Conservation (phyloP, 2,888 invertebrate genomes). For the Desoria tigrina region DNA sequence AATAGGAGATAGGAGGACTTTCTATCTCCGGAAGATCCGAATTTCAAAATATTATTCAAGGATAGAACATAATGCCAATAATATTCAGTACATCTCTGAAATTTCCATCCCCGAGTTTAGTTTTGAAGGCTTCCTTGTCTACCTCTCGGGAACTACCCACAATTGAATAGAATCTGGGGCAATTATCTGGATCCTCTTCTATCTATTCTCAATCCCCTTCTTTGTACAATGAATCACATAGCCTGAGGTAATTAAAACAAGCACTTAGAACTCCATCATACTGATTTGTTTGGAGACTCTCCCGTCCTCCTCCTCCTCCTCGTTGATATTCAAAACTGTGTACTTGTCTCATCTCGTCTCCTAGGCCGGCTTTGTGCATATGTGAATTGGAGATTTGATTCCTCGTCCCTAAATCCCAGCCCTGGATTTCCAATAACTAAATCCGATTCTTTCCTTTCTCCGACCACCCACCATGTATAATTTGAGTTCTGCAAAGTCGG, state of each 20-base stretch:
- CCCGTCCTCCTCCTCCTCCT: not conserved
- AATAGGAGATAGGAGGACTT: too few relatives aligned
- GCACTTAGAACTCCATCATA: not conserved
- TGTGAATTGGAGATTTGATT: conserved; percentile 18
- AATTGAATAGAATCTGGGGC: not conserved
- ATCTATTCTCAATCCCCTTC: conserved; percentile 11
- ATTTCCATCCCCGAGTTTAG: too few relatives aligned
- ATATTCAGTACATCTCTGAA: too few relatives aligned
- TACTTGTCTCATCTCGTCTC: not conserved
- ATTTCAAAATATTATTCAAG: too few relatives aligned
- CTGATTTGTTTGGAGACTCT: conserved; percentile 1
- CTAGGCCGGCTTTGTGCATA: not conserved
- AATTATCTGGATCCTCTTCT: conserved; percentile 3
- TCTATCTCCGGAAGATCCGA: too few relatives aligned
- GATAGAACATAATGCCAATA: too few relatives aligned
- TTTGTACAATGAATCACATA: conserved; percentile 4
- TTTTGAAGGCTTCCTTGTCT: too few relatives aligned
- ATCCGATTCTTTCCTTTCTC: too few relatives aligned
- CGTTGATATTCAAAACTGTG: not conserved
- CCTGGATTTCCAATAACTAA: not conserved
- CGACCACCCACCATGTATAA: too few relatives aligned
- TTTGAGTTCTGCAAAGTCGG: too few relatives aligned
- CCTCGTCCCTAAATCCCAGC: conserved; percentile 5
- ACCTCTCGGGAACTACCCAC: too few relatives aligned
- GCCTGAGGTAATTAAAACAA: conserved; percentile 18